A percentile compares a stretch with the other conserved stretches of the same genome.
phyloP scores from a whole-genome alignment of 2,888 invertebrate genomes.

The Mesorhabditis belari region DNA sequence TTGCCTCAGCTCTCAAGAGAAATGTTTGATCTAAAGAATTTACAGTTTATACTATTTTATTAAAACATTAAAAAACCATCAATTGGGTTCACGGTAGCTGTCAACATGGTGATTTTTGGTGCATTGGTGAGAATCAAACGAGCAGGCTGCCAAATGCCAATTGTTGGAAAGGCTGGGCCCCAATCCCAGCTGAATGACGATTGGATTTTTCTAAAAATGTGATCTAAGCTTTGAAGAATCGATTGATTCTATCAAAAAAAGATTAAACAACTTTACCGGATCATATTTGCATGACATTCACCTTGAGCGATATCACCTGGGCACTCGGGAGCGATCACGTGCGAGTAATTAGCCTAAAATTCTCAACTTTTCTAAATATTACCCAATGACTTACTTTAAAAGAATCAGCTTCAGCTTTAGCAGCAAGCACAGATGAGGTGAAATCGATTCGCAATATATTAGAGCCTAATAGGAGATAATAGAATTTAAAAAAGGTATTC shows the following conservation, averaged over 20 bases:
- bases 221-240: background rate
- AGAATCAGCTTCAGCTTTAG: background rate
- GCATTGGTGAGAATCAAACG: conserved; percentile 1
- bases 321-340: conserved; percentile 68
- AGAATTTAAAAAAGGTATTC: conserved; percentile 10
- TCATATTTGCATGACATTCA: conserved; percentile 83
- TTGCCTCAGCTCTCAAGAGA: background rate
- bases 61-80: too few species aligned
- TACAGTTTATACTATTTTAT: too few species aligned
- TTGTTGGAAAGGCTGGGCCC: conserved; percentile 88
- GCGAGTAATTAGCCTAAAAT: conserved; percentile 14
- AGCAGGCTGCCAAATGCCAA: conserved; percentile 77
- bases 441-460: background rate
- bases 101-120: background rate
- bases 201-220: conserved; percentile 60
- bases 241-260: too few species aligned
- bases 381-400: background rate
- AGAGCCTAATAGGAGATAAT: conserved; percentile 17
- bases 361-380: background rate
- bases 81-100: background rate
- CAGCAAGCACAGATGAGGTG: background rate
- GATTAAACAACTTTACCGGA: conserved; percentile 57
- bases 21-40: background rate
- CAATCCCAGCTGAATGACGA: conserved; percentile 93
- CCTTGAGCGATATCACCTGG: conserved; percentile 71